Conservation (phyloP, 2,888 invertebrate genomes). For the Drosophila parthenogenetica region DNA sequence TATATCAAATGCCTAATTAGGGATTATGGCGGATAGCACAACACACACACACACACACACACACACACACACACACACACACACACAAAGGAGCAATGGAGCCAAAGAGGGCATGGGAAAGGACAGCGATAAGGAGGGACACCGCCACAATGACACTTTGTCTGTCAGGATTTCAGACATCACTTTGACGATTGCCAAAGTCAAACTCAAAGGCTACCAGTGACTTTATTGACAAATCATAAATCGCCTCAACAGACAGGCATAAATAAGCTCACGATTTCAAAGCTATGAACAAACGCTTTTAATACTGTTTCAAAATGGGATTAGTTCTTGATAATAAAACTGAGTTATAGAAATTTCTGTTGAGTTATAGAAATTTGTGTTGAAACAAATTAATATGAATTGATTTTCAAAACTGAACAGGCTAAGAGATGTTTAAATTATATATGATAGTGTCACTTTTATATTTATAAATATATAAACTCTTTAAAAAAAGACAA, state of each 20-base stretch:
- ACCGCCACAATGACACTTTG: conserved; percentile 45
- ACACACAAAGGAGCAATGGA: conserved; percentile 23
- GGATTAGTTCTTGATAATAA: background rate
- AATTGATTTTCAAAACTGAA: no score
- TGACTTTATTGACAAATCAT: conserved; percentile 28
- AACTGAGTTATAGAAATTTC: no score
- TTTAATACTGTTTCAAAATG: background rate
- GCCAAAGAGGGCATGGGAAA: background rate
- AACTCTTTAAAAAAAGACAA: no score
- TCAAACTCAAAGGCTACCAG: conserved; percentile 31
- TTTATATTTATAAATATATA: no score
- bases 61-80: conserved; percentile 24
- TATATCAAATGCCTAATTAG: conserved; percentile 74
- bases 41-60: conserved; percentile 7
- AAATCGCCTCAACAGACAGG: conserved; percentile 11
- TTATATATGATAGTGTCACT: no score
- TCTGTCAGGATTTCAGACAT: conserved; percentile 43
- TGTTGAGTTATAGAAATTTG: no score
- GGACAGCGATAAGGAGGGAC: background rate
- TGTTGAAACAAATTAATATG: no score
- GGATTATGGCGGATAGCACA: conserved; percentile 63
- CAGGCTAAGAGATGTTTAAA: no score
- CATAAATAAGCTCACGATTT: conserved; percentile 2
- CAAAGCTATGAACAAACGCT: background rate
- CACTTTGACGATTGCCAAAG: conserved; percentile 36